Evolutionary conservation across 2,888 invertebrate species (phyloP).

Genomic region (Dasypolia templi): DNA sequence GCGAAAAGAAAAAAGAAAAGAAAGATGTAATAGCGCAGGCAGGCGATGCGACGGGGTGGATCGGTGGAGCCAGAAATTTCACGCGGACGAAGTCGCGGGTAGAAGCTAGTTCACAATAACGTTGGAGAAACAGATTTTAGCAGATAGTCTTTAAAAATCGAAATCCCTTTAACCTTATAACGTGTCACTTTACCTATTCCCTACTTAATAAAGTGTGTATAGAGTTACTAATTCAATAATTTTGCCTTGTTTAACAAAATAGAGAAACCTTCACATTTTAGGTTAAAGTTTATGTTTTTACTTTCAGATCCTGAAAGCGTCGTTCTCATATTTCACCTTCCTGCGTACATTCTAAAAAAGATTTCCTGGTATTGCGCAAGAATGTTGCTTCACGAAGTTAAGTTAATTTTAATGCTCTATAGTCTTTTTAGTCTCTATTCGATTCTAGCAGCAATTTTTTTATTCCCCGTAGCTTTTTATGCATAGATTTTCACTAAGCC

Average conservation of each 20-base stretch:
- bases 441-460: background rate
- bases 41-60: too few species aligned
- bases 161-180: background rate
- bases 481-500: background rate
- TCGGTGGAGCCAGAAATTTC: too few species aligned
- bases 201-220: background rate
- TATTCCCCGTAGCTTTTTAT: background rate
- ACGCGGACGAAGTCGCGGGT: too few species aligned
- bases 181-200: background rate
- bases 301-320: constrained; percentile 54
- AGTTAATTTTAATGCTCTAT: background rate
- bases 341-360: constrained; percentile 45
- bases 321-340: constrained; percentile 52
- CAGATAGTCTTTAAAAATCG: background rate
- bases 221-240: background rate
- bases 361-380: background rate
- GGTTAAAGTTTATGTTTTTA: constrained; percentile 3
- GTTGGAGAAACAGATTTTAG: background rate
- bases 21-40: too few species aligned
- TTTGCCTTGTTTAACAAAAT: background rate
- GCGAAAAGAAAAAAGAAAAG: too few species aligned
- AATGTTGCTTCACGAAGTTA: background rate
- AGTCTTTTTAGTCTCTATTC: background rate
- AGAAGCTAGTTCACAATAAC: too few species aligned
- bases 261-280: background rate